These are phyloP conservation scores for Empis livida DNA, from an alignment of 2,888 invertebrate genomes.

Conservation along the genomic window DNA sequence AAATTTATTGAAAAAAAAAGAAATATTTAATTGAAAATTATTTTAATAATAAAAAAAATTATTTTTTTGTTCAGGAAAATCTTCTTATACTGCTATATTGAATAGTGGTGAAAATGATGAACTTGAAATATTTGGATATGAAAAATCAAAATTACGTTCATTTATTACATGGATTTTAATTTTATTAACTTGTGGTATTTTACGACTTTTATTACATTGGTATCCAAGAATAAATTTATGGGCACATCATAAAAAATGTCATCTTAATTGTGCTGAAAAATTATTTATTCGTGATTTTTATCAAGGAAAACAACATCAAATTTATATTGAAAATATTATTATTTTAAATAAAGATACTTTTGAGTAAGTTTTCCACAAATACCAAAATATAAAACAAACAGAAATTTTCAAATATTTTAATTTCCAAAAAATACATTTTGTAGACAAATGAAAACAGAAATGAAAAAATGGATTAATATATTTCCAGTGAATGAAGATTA, in stretches of 20 bases:
- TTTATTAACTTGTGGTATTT: conserved; percentile 49
- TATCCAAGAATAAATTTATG: conserved; percentile 59
- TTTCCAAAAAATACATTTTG: background rate
- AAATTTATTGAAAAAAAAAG: too few species aligned
- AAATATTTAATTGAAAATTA: too few species aligned
- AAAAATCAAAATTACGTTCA: conserved; percentile 7
- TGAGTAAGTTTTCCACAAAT: background rate
- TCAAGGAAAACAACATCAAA: conserved; percentile 11
- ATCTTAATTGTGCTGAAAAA: conserved; percentile 54
- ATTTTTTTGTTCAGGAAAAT: too few species aligned
- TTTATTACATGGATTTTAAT: conserved; percentile 8
- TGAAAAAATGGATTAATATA: background rate
- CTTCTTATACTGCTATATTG: background rate
- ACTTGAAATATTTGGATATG: conserved; percentile 11
- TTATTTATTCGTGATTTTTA: conserved; percentile 47
- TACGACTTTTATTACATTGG: conserved; percentile 76
- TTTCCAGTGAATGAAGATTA: too few species aligned
- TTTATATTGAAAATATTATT: conserved; percentile 11
- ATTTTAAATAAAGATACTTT: conserved; percentile 8
- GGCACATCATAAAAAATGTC: conserved; percentile 51
- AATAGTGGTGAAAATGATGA: conserved; percentile 12
- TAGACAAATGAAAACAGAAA: conserved; percentile 3
- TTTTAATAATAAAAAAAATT: too few species aligned
- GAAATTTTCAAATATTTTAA: too few species aligned
- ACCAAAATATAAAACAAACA: too few species aligned